These are phyloP conservation scores for Amiota mariae DNA, from an alignment of 2,888 invertebrate genomes.

Conservation along the genomic window DNA sequence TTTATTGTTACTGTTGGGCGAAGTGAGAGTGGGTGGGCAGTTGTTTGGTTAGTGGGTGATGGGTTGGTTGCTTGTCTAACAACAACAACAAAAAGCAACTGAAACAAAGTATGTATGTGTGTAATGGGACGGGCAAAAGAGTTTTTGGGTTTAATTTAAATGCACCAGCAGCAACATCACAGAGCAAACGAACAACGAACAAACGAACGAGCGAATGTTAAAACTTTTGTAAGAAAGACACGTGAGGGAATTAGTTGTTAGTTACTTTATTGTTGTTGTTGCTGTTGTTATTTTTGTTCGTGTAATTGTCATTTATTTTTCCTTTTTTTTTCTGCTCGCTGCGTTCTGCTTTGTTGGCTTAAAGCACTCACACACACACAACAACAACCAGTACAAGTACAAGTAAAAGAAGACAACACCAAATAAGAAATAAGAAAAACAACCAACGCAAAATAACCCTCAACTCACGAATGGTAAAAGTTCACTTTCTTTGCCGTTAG, in stretches of 20 bases:
- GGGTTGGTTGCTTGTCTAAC: too few species aligned
- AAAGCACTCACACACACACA: neutral
- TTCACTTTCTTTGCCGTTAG: slow-evolving; percentile 57
- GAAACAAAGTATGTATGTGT: too few species aligned
- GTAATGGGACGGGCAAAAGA: too few species aligned
- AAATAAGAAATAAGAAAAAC: slow-evolving; percentile 39
- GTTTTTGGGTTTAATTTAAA: slow-evolving; percentile 40
- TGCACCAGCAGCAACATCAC: slow-evolving; percentile 16
- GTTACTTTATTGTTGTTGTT: slow-evolving; percentile 13
- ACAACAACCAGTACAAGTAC: neutral
- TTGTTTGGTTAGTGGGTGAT: neutral
- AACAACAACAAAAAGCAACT: too few species aligned
- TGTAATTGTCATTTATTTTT: neutral
- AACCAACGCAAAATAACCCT: neutral
- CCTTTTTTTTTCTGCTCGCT: neutral
- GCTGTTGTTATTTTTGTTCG: slow-evolving; percentile 17
- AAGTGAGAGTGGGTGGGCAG: neutral
- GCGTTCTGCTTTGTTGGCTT: neutral
- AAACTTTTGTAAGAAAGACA: slow-evolving; percentile 46
- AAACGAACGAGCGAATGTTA: slow-evolving; percentile 30
- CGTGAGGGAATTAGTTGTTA: slow-evolving; percentile 56
- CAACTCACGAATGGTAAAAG: slow-evolving; percentile 49
- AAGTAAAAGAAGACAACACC: slow-evolving; percentile 36
- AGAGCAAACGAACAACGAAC: neutral
- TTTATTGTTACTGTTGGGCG: slow-evolving; percentile 37